These are phyloP conservation scores for Lordiphosa andalusiaca DNA, from an alignment of 2,888 invertebrate genomes.

Conservation along the genomic window DNA sequence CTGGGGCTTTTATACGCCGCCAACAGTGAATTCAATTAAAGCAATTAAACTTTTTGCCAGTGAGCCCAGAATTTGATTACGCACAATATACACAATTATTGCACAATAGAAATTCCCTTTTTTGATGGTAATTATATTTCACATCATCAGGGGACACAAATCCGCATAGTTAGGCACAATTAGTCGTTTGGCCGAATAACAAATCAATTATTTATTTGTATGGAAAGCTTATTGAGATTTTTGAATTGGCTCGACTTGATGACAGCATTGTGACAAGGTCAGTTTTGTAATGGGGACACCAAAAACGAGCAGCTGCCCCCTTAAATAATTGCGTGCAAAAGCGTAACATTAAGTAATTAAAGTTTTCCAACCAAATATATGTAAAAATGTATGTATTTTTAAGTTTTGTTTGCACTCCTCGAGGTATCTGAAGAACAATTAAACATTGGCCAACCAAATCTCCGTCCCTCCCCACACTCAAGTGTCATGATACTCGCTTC, in stretches of 20 bases:
- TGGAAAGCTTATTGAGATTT: constrained; percentile 49
- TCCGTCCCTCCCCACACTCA: not conserved
- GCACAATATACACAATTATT: constrained; percentile 60
- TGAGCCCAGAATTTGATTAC: constrained; percentile 54
- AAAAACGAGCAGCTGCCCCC: constrained; percentile 11
- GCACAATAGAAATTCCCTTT: constrained; percentile 41
- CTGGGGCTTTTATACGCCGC: constrained; percentile 45
- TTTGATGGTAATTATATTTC: constrained; percentile 47
- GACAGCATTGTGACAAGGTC: constrained; percentile 13
- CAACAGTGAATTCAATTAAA: constrained; percentile 47
- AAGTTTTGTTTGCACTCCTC: too few relatives aligned
- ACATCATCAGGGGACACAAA: constrained; percentile 24
- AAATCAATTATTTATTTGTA: constrained; percentile 64
- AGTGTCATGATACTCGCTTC: constrained; percentile 6
- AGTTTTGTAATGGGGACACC: constrained; percentile 11
- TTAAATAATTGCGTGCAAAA: constrained; percentile 3
- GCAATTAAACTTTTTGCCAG: constrained; percentile 55
- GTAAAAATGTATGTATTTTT: too few relatives aligned
- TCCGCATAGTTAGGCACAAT: constrained; percentile 47
- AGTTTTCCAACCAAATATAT: too few relatives aligned
- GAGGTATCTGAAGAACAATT: constrained; percentile 41
- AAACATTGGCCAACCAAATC: constrained; percentile 26
- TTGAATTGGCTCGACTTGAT: constrained; percentile 13
- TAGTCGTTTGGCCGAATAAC: constrained; percentile 52
- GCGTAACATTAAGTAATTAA: not conserved